Percentiles rank a stretch among this genome's conserved stretches.
Conservation (phyloP, 23 tunicate species). For the Trididemnum nubilum region DNA sequence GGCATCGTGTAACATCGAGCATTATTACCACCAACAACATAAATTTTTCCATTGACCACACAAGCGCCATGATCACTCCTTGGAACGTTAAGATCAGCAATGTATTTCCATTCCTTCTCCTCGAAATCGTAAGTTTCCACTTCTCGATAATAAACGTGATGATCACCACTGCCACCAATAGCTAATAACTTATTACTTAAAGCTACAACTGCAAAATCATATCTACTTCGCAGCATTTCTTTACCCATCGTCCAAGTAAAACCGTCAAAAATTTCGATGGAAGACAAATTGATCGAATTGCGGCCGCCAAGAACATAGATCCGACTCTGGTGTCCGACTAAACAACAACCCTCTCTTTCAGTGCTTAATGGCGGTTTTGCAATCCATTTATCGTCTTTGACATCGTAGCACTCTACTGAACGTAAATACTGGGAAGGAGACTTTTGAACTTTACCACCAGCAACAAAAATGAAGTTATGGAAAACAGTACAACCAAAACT, state of each 20-base stretch:
- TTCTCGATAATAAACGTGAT: background rate
- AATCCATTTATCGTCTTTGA: background rate
- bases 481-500: constrained; percentile 14
- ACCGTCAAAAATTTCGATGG: background rate
- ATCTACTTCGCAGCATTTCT: background rate
- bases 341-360: constrained; percentile 15
- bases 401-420: constrained; percentile 16
- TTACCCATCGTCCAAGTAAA: background rate
- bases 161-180: background rate
- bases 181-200: background rate
- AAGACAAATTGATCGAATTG: too few relatives aligned
- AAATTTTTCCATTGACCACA: background rate
- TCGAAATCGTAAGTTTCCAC: background rate
- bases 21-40: background rate
- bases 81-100: background rate
- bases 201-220: background rate
- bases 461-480: too few relatives aligned
- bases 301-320: constrained; percentile 7
- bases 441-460: too few relatives aligned
- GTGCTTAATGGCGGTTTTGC: background rate
- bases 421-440: too few relatives aligned
- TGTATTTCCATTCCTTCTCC: background rate
- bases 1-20: background rate
- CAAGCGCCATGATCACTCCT: background rate
- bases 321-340: background rate